Percentiles rank a stretch among this genome's conserved stretches.
Evolutionary conservation across 2,888 invertebrate genomes (phyloP).

Genomic region (Tachystola acroxantha): DNA sequence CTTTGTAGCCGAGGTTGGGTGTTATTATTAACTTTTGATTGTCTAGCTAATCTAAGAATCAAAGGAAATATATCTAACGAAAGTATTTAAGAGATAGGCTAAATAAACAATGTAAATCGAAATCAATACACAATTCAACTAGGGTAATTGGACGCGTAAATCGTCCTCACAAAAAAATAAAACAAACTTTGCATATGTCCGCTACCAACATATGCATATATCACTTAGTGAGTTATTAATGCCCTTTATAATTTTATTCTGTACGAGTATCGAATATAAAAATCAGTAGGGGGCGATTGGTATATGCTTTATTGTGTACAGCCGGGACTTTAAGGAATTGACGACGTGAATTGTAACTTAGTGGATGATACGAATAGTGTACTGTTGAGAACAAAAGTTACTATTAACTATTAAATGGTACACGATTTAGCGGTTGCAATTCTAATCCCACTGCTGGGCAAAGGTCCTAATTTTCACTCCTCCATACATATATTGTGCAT

Average conservation of each 20-base stretch:
- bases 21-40: too few species aligned
- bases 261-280: conserved; percentile 64
- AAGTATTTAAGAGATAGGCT: too few species aligned
- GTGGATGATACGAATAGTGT: conserved; percentile 13
- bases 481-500: too few species aligned
- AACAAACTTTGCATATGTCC: conserved; percentile 40
- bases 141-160: conserved; percentile 47
- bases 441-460: too few species aligned
- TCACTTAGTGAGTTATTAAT: conserved; percentile 64
- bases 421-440: too few species aligned
- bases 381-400: conserved; percentile 20
- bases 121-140: conserved; percentile 12
- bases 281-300: conserved; percentile 63
- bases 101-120: conserved; percentile 8
- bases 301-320: conserved; percentile 49
- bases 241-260: conserved; percentile 68
- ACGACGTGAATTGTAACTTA: conserved; percentile 39
- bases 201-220: conserved; percentile 53
- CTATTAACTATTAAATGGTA: conserved; percentile 3
- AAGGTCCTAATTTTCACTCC: too few species aligned
- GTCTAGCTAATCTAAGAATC: too few species aligned
- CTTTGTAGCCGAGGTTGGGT: too few species aligned
- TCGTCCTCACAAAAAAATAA: conserved; percentile 26
- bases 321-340: conserved; percentile 36
- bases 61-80: too few species aligned